These are phyloP conservation scores for Ornithoptera priamus DNA, from an alignment of 2,888 invertebrate species.

Conservation along the genomic window DNA sequence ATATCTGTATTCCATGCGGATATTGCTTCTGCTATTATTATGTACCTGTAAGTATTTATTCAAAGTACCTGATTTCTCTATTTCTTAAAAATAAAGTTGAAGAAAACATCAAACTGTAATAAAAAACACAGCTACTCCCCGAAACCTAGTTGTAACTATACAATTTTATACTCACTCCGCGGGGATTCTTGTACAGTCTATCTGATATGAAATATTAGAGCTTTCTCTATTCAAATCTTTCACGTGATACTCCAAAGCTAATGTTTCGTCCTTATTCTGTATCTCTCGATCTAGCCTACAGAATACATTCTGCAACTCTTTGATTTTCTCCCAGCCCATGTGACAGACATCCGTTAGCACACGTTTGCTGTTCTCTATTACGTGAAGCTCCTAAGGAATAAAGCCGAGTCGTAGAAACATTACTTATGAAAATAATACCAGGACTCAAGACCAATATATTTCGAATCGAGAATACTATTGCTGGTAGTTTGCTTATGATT, in stretches of 20 bases:
- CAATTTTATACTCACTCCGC: slow-evolving; percentile 76
- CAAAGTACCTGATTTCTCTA: too few relatives aligned
- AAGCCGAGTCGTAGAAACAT: neutral
- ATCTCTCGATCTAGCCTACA: slow-evolving; percentile 86
- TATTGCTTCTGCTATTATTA: too few relatives aligned
- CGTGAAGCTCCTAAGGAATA: slow-evolving; percentile 65
- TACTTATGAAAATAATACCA: neutral
- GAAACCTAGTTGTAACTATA: neutral
- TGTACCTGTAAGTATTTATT: too few relatives aligned
- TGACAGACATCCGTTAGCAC: slow-evolving; percentile 68
- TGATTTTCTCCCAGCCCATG: slow-evolving; percentile 88
- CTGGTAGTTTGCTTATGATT: too few relatives aligned
- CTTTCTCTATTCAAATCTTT: slow-evolving; percentile 87
- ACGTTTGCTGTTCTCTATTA: slow-evolving; percentile 71
- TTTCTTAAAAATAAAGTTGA: too few relatives aligned
- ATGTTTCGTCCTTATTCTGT: slow-evolving; percentile 89
- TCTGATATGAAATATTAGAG: slow-evolving; percentile 89
- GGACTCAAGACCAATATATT: too few relatives aligned
- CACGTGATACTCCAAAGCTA: slow-evolving; percentile 87
- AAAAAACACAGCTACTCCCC: neutral
- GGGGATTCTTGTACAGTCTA: slow-evolving; percentile 87
- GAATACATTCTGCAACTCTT: slow-evolving; percentile 85
- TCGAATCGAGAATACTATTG: too few relatives aligned
- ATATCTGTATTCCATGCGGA: too few relatives aligned
- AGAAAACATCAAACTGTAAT: neutral